Base-by-base conservation (phyloP, 1,140 invertebrate genomes). In the Scaptomyza graminum region DNA sequence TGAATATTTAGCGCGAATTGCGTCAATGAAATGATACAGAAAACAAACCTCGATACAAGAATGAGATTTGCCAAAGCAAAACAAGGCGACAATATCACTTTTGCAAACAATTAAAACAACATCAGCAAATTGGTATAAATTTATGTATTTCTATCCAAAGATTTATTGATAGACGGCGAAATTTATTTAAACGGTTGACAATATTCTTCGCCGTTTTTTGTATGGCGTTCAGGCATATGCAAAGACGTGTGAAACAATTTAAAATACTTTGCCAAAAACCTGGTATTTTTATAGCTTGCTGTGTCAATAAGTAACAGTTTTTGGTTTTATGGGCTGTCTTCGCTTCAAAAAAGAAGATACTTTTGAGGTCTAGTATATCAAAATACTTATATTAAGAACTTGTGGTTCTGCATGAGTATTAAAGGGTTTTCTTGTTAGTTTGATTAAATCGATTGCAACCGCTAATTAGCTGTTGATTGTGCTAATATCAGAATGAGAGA, bases 81-180 rank as follows among this genome's bases (percentile, higher is more conserved):
- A 22, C n/a, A n/a, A 22, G 4, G 52, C 39, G 5, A 15, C 13
- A 43, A 22, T 3, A 22, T 22, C 18, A 1, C 2, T 22, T 22
- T 22, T 22, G 2, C 18, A 22, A 52, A 28, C 43, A 59, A 49
- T 34, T 60, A 60, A 18, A 60, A 57, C 31, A 59, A 64, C 57
- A 62, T 25, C 67, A 43, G 37, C 16, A 65, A 73, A 73, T 73
- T 61, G 73, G 39, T 69, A 59, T 76, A 69, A 76, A 85, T 84
- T 76, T 85, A 84, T 84, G 64, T 68, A 54, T 68, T 60, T 68
- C 34, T 43, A 25, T 18, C 15, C 50, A 85, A 74, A 85, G 78
- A 85, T 85, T 85, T 87, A 85, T 87, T 87, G 82, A 82, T 68
- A 67, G 77, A 87, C 82, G 63, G 31, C 59, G 25, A 77, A 81